Evolutionary conservation across 2,888 invertebrate genomes (phyloP).

Genomic region (Cyclophora albipunctata): DNA sequence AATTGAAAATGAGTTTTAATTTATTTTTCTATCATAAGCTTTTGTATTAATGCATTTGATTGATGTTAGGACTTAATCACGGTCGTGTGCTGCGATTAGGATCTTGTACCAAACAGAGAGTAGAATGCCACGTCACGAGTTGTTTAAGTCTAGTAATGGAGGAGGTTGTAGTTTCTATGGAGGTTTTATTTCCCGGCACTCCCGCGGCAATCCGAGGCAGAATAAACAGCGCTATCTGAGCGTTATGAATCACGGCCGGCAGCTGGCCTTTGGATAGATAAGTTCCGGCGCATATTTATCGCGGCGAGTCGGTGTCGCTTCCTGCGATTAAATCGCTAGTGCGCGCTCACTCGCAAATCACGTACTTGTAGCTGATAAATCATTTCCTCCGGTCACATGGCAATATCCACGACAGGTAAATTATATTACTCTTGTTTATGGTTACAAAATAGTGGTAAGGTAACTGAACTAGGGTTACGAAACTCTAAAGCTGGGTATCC

Average conservation of each 20-base stretch:
- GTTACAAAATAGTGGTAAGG: background rate
- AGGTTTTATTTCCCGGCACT: constrained; percentile 7
- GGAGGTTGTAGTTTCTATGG: no score
- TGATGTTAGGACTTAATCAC: constrained; percentile 12
- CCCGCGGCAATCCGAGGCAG: constrained; percentile 37
- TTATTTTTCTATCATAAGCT: constrained; percentile 16
- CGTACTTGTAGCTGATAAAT: constrained; percentile 56
- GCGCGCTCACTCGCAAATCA: constrained; percentile 58
- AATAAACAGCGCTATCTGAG: constrained; percentile 44
- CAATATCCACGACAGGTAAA: constrained; percentile 22
- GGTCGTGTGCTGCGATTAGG: constrained; percentile 8
- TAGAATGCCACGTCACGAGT: no score
- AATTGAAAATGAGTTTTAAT: constrained; percentile 22
- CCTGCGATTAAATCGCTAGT: constrained; percentile 64
- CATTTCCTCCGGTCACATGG: constrained; percentile 43
- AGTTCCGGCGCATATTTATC: constrained; percentile 60
- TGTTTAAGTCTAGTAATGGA: no score
- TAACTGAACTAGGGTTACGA: no score
- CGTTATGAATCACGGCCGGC: constrained; percentile 54
- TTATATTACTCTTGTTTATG: constrained; percentile 26
- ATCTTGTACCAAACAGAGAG: constrained; percentile 1
- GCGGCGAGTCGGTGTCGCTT: constrained; percentile 43
- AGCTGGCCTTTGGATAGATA: constrained; percentile 61
- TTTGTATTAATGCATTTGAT: constrained; percentile 16
- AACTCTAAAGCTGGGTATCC: no score